phyloP scores from a whole-genome alignment of 2,888 invertebrate genomes.

The Limulus polyphemus region DNA sequence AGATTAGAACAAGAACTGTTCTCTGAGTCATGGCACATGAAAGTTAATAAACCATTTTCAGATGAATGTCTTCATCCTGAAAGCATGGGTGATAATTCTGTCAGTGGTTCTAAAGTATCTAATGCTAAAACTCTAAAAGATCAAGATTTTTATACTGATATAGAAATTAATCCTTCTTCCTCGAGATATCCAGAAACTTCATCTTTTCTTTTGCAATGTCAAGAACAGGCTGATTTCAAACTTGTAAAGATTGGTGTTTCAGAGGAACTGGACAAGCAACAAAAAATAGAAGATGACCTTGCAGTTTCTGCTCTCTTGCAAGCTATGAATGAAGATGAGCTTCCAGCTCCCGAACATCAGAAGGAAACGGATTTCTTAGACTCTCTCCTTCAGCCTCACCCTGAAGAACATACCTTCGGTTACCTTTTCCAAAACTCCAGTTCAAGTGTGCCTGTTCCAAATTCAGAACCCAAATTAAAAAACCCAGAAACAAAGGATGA shows the following conservation, averaged over 20 bases:
- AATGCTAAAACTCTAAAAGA: constrained; percentile 6
- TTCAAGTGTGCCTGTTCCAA: no score
- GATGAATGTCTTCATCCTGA: constrained; percentile 37
- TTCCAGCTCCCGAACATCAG: constrained; percentile 20
- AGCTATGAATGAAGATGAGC: constrained; percentile 25
- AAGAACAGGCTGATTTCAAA: constrained; percentile 15
- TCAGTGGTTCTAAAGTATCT: constrained; percentile 7
- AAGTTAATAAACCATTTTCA: constrained; percentile 41
- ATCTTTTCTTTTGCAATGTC: constrained; percentile 13
- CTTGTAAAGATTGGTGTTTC: constrained; percentile 16
- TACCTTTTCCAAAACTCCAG: constrained; percentile 4
- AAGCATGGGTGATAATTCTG: constrained; percentile 4
- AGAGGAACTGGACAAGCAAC: constrained; percentile 26
- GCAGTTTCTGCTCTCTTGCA: constrained; percentile 28
- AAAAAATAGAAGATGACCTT: constrained; percentile 28
- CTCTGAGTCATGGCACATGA: constrained; percentile 32
- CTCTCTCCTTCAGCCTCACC: constrained; percentile 15
- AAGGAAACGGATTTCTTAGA: constrained; percentile 23
- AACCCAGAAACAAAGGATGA: no score
- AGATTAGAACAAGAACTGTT: constrained; percentile 26
- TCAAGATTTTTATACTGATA: constrained; percentile 14
- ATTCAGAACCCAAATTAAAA: no score
- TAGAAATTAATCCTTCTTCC: constrained; percentile 10
- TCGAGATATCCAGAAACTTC: no score
- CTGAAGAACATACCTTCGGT: constrained; percentile 14